Percentiles rank a stretch among this genome's conserved stretches.
These are phyloP conservation scores for Catocala sponsa DNA, from an alignment of 2,888 invertebrate species.

Conservation along the genomic window DNA sequence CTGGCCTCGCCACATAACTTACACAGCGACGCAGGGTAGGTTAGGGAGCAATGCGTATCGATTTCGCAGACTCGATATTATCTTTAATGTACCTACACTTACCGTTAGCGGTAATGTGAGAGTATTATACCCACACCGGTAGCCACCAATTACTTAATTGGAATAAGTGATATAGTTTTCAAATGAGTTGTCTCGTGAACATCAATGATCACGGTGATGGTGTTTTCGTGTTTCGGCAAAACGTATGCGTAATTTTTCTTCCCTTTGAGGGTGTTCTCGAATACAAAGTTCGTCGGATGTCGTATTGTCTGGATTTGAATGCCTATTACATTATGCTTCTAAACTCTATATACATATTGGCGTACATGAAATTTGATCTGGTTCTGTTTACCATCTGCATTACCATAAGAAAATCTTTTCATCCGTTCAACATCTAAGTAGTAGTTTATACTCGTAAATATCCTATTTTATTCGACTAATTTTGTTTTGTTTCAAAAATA, in stretches of 20 bases:
- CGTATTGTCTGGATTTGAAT: not conserved
- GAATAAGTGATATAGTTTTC: slow-evolving; percentile 40
- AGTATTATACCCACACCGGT: slow-evolving; percentile 37
- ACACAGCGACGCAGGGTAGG: slow-evolving; percentile 48
- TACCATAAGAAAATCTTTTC: slow-evolving; percentile 10
- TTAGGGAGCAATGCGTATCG: slow-evolving; percentile 54
- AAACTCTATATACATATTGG: not conserved
- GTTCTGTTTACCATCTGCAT: slow-evolving; percentile 13
- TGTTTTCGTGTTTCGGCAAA: slow-evolving; percentile 12
- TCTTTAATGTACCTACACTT: slow-evolving; percentile 56
- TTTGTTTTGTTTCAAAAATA: slow-evolving; percentile 34
- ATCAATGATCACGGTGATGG: slow-evolving; percentile 22
- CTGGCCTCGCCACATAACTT: slow-evolving; percentile 56
- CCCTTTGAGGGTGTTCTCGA: not conserved
- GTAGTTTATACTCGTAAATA: slow-evolving; percentile 32
- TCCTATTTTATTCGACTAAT: slow-evolving; percentile 33
- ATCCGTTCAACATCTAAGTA: slow-evolving; percentile 10
- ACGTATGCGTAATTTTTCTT: slow-evolving; percentile 2
- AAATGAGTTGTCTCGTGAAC: slow-evolving; percentile 37
- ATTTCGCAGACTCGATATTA: slow-evolving; percentile 56
- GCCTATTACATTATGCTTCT: not conserved
- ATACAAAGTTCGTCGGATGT: not conserved
- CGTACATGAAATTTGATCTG: slow-evolving; percentile 14
- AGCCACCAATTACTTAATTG: slow-evolving; percentile 63
- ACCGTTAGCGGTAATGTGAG: slow-evolving; percentile 36